Conservation (phyloP, 2,113 vertebrate genomes). For the Lichenostomus cassidix region DNA sequence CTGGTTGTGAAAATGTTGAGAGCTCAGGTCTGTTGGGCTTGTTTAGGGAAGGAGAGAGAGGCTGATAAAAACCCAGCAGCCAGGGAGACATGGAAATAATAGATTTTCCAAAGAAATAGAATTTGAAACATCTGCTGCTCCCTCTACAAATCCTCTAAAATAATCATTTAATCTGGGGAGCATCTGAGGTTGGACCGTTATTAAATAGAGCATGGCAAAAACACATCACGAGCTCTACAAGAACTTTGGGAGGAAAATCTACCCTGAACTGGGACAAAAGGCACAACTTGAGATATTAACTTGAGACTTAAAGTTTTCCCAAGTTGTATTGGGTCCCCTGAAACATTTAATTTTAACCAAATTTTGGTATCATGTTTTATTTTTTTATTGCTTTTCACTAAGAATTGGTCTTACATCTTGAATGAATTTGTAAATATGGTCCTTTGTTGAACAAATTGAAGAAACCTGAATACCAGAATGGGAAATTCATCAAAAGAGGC, state of each 20-base stretch:
- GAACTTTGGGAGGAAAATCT: background rate
- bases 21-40: background rate
- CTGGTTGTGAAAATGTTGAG: background rate
- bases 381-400: background rate
- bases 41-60: background rate
- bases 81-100: background rate
- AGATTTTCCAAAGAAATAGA: background rate
- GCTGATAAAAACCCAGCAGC: background rate
- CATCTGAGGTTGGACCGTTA: background rate
- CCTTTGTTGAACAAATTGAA: background rate
- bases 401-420: background rate
- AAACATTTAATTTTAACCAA: background rate
- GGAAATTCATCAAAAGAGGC: background rate
- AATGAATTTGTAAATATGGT: background rate
- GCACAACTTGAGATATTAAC: background rate
- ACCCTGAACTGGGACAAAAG: background rate
- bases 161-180: background rate
- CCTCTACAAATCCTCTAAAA: background rate
- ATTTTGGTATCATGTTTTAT: background rate
- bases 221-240: background rate
- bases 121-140: background rate
- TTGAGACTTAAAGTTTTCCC: background rate
- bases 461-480: background rate
- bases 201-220: background rate
- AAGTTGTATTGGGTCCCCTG: background rate